A percentile compares a stretch with the other conserved stretches of the same genome.
These are phyloP conservation scores for Salmo trutta DNA, from an alignment of 2,797 vertebrate genomes.

Conservation along the genomic window DNA sequence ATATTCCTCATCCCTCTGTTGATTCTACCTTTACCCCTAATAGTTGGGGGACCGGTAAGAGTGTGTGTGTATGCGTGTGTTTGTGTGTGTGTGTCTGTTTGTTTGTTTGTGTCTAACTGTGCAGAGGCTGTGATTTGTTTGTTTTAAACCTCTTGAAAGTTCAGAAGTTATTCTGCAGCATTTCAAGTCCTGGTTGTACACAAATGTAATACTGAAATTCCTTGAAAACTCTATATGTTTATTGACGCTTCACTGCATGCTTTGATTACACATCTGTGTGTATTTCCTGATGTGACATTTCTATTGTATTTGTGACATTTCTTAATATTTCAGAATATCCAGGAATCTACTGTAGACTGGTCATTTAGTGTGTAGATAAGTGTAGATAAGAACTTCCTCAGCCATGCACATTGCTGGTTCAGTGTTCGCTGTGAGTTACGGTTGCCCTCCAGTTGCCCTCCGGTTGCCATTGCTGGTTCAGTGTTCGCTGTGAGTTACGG, in stretches of 20 bases:
- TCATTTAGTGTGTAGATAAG: not conserved
- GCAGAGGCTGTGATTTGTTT: not conserved
- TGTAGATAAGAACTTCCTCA: not conserved
- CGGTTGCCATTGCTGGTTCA: not conserved
- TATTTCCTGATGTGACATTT: not conserved
- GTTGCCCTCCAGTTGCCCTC: not conserved
- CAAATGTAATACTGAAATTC: not conserved
- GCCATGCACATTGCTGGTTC: not conserved
- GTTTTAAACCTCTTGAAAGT: not conserved
- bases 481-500: not conserved
- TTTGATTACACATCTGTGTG: not conserved
- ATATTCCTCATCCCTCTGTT: constrained; percentile 70
- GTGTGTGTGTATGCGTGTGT: not conserved
- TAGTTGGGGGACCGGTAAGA: constrained; percentile 76
- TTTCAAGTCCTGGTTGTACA: not conserved
- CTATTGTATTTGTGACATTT: not conserved
- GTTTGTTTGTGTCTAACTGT: not conserved
- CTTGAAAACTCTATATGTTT: too few relatives aligned
- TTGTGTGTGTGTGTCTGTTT: not conserved
- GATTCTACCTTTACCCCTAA: constrained; percentile 80
- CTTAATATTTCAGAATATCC: not conserved
- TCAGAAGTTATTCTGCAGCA: not conserved
- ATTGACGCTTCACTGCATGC: too few relatives aligned
- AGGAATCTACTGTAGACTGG: not conserved
- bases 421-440: not conserved